Evolutionary conservation across 2,888 invertebrate genomes (phyloP).

Genomic region (Drosophila nigricruria): DNA sequence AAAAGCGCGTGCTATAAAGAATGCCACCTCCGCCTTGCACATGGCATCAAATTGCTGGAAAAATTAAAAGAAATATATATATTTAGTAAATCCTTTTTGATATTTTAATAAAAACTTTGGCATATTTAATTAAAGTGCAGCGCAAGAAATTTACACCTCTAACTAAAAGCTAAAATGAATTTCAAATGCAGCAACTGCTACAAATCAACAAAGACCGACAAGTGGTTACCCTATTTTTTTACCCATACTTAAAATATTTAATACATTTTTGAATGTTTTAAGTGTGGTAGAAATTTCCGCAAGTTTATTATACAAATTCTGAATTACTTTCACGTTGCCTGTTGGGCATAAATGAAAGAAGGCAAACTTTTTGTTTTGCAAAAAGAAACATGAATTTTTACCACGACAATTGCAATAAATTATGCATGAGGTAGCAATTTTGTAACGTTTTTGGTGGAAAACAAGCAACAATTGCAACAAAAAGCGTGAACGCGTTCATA

Average conservation of each 20-base stretch:
- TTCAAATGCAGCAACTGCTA: neutral
- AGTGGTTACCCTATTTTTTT: neutral
- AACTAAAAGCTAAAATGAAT: neutral
- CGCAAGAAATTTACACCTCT: neutral
- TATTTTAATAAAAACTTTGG: neutral
- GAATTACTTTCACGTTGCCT: neutral
- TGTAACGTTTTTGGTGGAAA: slow-evolving; percentile 50
- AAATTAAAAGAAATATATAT: slow-evolving; percentile 1
- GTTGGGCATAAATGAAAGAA: neutral
- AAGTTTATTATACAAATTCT: neutral
- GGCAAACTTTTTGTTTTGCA: slow-evolving; percentile 29
- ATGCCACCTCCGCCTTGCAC: slow-evolving; percentile 92
- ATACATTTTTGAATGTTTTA: neutral
- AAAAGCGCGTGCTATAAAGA: slow-evolving; percentile 90
- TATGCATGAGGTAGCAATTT: slow-evolving; percentile 79
- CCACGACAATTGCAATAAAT: slow-evolving; percentile 72
- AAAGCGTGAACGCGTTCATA: slow-evolving; percentile 40
- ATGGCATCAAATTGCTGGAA: slow-evolving; percentile 91
- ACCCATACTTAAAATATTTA: neutral
- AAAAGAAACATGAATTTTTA: slow-evolving; percentile 61
- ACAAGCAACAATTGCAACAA: slow-evolving; percentile 37
- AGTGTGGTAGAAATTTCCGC: neutral
- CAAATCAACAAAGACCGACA: neutral
- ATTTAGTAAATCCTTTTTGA: neutral
- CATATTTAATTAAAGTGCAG: neutral